These are phyloP conservation scores for Bimastos eiseni DNA, from an alignment of 2,888 invertebrate genomes.

Conservation along the genomic window DNA sequence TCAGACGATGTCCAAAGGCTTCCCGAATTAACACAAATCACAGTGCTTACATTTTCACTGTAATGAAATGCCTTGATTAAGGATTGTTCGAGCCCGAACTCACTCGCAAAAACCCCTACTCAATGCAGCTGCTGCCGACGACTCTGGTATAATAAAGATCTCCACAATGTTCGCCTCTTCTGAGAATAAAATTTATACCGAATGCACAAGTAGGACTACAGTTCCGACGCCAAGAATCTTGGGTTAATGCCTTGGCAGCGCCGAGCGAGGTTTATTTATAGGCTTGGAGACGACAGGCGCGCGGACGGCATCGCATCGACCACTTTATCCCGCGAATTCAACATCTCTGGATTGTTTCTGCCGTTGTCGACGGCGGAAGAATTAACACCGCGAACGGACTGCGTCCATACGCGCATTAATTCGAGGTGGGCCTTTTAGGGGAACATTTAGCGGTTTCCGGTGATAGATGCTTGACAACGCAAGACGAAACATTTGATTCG, in stretches of 20 bases:
- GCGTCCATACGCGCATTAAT: neutral
- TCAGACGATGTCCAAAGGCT: neutral
- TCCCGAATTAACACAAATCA: neutral
- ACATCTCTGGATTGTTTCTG: neutral
- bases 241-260: neutral
- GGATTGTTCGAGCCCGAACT: neutral
- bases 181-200: neutral
- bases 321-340: neutral
- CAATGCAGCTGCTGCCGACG: neutral
- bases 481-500: constrained; percentile 6
- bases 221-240: neutral
- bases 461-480: neutral
- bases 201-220: neutral
- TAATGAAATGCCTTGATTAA: neutral
- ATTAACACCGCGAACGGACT: neutral
- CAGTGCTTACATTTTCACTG: neutral
- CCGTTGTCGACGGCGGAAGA: neutral
- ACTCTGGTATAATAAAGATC: neutral
- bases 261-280: neutral
- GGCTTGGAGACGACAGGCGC: neutral
- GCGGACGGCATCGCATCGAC: neutral
- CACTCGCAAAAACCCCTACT: neutral
- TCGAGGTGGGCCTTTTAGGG: neutral
- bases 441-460: constrained; percentile 4
- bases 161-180: neutral